phyloP scores from a whole-genome alignment of 1,140 invertebrate genomes.

The Ostrea denselamellosa region DNA sequence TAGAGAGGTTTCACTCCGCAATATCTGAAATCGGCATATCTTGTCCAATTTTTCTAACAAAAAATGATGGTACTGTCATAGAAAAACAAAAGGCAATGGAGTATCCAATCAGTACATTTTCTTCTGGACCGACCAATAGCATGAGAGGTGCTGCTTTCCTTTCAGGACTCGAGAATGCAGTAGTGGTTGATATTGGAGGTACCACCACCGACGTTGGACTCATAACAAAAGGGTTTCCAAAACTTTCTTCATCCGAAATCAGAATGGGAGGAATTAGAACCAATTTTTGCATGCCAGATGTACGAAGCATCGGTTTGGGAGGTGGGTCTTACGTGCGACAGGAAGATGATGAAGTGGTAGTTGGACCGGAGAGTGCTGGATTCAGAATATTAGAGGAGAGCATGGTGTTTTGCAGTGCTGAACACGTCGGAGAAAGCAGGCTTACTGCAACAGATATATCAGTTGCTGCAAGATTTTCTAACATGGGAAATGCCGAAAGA shows the following conservation, averaged over 20 bases:
- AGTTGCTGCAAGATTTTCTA: slow-evolving; percentile 65
- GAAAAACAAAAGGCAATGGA: slow-evolving; percentile 60
- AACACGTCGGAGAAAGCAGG: slow-evolving; percentile 17
- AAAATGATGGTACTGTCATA: slow-evolving; percentile 73
- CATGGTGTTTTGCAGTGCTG: slow-evolving; percentile 57
- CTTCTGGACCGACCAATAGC: slow-evolving; percentile 76
- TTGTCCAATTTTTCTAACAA: slow-evolving; percentile 73
- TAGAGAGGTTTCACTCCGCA: slow-evolving; percentile 67
- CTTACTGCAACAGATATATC: slow-evolving; percentile 75
- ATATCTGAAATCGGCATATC: slow-evolving; percentile 64
- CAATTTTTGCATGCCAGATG: slow-evolving; percentile 76
- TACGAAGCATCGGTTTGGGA: slow-evolving; percentile 74
- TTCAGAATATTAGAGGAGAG: slow-evolving; percentile 67
- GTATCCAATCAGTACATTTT: slow-evolving; percentile 71
- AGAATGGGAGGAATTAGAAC: slow-evolving; percentile 70
- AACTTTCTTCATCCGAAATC: slow-evolving; percentile 70
- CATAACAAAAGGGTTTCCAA: slow-evolving; percentile 70
- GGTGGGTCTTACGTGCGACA: slow-evolving; percentile 73
- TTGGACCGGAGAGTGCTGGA: slow-evolving; percentile 74
- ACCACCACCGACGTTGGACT: slow-evolving; percentile 74
- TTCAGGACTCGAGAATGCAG: slow-evolving; percentile 66
- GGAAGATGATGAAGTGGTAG: slow-evolving; percentile 40
- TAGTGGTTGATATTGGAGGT: slow-evolving; percentile 77
- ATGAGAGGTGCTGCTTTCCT: slow-evolving; percentile 77
- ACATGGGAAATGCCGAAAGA: slow-evolving; percentile 61